Evolutionary conservation across 2,113 vertebrate genomes (phyloP).

Genomic region (Bubalus kerabau): DNA sequence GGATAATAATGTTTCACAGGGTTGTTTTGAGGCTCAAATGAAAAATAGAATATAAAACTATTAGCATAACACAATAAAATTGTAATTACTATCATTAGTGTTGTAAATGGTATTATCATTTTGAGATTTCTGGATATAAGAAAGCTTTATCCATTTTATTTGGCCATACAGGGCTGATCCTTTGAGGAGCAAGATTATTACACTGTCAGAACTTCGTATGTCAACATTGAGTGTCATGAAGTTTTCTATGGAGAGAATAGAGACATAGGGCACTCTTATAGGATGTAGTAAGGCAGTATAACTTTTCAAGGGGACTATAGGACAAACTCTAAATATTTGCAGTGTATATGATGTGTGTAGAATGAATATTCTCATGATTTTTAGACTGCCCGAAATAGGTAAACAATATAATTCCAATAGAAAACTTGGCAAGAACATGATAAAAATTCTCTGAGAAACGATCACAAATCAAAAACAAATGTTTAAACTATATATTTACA

Average conservation of each 20-base stretch:
- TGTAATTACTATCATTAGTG: neutral
- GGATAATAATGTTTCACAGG: neutral
- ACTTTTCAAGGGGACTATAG: neutral
- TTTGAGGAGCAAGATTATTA: neutral
- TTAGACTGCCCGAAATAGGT: neutral
- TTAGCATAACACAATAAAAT: neutral
- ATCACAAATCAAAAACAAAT: neutral
- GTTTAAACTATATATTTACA: neutral
- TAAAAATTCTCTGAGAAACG: neutral
- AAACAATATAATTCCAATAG: neutral
- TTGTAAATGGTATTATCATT: neutral
- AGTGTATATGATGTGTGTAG: neutral
- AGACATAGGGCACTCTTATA: neutral
- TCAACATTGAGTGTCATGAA: neutral
- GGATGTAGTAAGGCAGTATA: neutral
- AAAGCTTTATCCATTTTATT: neutral
- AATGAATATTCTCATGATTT: neutral
- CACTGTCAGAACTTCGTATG: neutral
- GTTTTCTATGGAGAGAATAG: neutral
- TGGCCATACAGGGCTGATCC: neutral
- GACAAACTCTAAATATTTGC: neutral
- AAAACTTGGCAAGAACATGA: neutral
- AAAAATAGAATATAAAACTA: neutral
- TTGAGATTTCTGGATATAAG: neutral
- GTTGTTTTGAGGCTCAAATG: neutral